phyloP scores from a whole-genome alignment of 2,888 invertebrate genomes.

The Psylliodes chrysocephalus region DNA sequence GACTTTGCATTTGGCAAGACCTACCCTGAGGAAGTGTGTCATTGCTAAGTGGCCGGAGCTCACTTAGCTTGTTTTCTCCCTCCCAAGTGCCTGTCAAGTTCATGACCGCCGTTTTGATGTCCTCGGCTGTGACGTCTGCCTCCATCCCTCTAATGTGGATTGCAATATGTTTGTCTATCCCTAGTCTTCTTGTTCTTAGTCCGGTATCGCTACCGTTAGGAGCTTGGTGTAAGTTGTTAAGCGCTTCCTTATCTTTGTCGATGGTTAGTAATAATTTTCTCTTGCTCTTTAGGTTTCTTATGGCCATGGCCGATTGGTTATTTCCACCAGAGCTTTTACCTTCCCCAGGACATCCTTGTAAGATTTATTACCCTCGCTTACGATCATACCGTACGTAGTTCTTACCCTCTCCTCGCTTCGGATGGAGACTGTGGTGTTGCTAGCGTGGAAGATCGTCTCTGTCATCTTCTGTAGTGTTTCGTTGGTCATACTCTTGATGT shows the following conservation, averaged over 20 bases:
- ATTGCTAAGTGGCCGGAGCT: neutral
- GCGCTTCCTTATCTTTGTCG: too few relatives aligned
- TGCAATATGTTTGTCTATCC: neutral
- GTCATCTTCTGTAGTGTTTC: too few relatives aligned
- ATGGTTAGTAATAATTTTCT: neutral
- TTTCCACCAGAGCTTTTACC: neutral
- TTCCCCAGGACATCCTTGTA: neutral
- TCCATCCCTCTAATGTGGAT: constrained; percentile 2
- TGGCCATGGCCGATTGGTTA: neutral
- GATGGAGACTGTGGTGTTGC: too few relatives aligned
- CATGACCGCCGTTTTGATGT: neutral
- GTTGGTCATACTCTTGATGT: too few relatives aligned
- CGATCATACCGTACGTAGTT: neutral
- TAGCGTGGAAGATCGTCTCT: too few relatives aligned
- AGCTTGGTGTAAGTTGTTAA: too few relatives aligned
- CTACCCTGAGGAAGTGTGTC: neutral
- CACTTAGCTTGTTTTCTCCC: neutral
- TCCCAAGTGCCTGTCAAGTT: neutral
- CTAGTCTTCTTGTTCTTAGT: neutral
- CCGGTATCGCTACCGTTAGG: too few relatives aligned
- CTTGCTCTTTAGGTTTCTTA: neutral
- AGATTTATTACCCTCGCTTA: neutral
- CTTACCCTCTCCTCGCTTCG: too few relatives aligned
- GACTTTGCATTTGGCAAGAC: constrained; percentile 9
- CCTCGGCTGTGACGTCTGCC: neutral